Evolutionary conservation across 2,113 vertebrate genomes (phyloP), one percentile per base, ranked within the genome.

Genomic region (Fukomys damarensis): DNA sequence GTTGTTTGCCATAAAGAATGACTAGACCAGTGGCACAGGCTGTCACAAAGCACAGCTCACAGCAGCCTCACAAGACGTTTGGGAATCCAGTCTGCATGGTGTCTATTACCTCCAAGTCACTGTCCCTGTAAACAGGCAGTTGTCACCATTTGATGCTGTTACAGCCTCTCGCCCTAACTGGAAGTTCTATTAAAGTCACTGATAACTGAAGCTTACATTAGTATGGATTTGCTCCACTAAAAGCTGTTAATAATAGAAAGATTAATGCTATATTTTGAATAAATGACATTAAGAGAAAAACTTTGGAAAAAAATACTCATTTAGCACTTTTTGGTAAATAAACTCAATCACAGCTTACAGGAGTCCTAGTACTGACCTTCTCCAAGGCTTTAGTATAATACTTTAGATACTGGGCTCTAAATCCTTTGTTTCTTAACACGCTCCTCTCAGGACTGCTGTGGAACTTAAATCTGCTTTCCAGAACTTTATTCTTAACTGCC

Each of bases 241-340:
- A 83, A 83, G 22, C 32, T 65, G 8, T 65, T 84, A 92, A 3
- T 22, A 65, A 92, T 84, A 68, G 22, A n/a, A 97, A 95, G 63
- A 46, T 46, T 58, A 52, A 59, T 52, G 66, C 14, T 94, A 5
- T 56, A 66, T 88, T 70, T 74, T 74, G 41, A 93, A 88, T 24
- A 65, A 52, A 86, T 82, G 58, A 92, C 14, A 0, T 70, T 72
- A 41, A 41, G 68, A 70, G n/a, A 72, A 72, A 72, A 72, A 72
- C 20, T 72, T 11, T 72, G 38, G 20, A 72, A 72, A 14, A 63
- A 72, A n/a, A n/a, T 28, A n/a, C 77, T 56, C 32, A 58, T 54
- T 89, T 95, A 79, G 52, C 82, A 63, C 59, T 22, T 92, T 91
- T 65, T 65, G 65, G 35, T 92, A 91, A 96, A 91, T 81, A 76